Base-by-base conservation (phyloP, 2,113 vertebrate species). In the Acrocephalus kingi region DNA sequence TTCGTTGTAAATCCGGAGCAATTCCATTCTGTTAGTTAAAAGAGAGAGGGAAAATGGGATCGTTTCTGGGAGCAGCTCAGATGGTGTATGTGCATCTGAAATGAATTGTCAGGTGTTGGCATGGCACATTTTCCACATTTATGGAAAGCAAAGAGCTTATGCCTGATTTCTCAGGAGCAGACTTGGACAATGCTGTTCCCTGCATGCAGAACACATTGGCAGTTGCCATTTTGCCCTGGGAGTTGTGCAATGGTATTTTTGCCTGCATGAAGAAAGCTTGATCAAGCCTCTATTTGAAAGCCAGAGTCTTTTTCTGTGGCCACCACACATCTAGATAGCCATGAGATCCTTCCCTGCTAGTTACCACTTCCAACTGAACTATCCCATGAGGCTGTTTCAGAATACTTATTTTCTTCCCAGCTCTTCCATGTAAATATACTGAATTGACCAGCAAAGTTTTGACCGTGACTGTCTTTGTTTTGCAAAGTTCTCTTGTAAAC, bases 381-480 rank as follows among this genome's bases (percentile, higher is more conserved):
- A 10, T 87, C 75, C 67, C 61, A 63, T 22, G 45, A 90, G 84
- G 82, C 35, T 84, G 25, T 61, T 83, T 83, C 84, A 55, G 90
- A 73, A 72, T 64, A 49, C 52, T n/a, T 69, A 62, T 78, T 85
- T 89, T 63, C 75, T 94, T 86, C 82, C 51, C 89, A 81, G 89
- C 61, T 87, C 93, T 97, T 94, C 93, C 82, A 84, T 92, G 92
- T 94, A 87, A 97, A 97, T 97, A 95, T 93, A 71, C 84, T 93
- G 94, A 96, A 97, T 80, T 94, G 95, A 94, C 88, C 96, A 96
- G 93, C 89, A 88, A 97, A 97, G 96, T 98, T 98, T 97, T 98
- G 97, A 98, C 97, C 96, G 1, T 98, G 97, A 97, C 95, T 97
- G 95, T 94, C 97, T 98, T 98, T 98, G 97, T 98, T 97, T 98